Percentiles rank a stretch among this genome's conserved stretches.
Conservation (phyloP, 2,113 vertebrate species). For the Irena cyanogastra region DNA sequence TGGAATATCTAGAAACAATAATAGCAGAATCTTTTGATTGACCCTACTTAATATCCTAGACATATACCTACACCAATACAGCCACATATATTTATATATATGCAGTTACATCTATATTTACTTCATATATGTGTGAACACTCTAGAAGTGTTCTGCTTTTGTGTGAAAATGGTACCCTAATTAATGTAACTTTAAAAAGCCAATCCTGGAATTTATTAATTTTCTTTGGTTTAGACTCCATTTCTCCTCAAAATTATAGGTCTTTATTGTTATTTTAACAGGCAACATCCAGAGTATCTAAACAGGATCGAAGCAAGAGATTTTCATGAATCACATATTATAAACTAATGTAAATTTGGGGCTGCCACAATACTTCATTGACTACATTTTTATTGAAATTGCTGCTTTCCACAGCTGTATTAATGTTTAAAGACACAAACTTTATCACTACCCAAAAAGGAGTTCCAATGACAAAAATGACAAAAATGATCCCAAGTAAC, state of each 20-base stretch:
- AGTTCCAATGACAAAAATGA: too few species aligned
- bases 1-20: not conserved
- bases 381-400: not conserved
- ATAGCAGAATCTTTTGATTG: not conserved
- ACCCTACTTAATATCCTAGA: not conserved
- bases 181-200: not conserved
- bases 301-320: not conserved
- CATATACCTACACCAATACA: too few species aligned
- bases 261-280: not conserved
- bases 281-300: not conserved
- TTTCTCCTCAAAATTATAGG: not conserved
- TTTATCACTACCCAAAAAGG: not conserved
- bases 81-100: fast-evolving
- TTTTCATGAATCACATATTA: not conserved
- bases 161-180: not conserved
- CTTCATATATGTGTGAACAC: fast-evolving
- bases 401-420: not conserved
- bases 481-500: not conserved
- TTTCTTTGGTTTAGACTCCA: not conserved
- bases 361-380: not conserved
- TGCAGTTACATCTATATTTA: not conserved
- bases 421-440: not conserved
- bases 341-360: not conserved
- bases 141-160: not conserved
- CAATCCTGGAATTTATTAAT: not conserved